Evolutionary conservation across 2,797 vertebrate genomes (phyloP).

Genomic region (Nothura maculosa): DNA sequence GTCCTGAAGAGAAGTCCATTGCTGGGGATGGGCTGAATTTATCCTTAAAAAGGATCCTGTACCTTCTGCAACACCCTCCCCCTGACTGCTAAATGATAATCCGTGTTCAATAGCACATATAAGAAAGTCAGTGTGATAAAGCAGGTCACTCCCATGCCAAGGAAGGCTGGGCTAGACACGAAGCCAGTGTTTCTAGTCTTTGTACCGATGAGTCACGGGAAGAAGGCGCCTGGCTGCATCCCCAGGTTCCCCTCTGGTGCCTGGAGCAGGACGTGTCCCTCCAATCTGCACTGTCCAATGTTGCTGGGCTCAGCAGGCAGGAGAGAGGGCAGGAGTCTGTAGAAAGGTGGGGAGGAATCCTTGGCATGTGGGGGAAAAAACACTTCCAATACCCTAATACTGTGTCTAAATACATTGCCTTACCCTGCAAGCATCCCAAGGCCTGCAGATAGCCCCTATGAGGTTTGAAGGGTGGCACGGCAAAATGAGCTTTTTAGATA

Average conservation of each 20-base stretch:
- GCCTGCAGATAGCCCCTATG: background rate
- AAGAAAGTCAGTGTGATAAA: background rate
- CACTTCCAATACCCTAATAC: background rate
- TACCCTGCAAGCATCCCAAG: background rate
- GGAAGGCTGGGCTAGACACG: background rate
- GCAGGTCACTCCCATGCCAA: background rate
- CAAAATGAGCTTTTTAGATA: background rate
- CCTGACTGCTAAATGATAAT: background rate
- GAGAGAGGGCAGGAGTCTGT: background rate
- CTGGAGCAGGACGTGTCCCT: background rate
- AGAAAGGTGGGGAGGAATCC: background rate
- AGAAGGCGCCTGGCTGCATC: background rate
- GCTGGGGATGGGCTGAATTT: background rate
- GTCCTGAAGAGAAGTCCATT: background rate
- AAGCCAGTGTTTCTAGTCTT: background rate
- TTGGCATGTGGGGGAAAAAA: background rate
- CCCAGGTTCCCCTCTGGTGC: background rate
- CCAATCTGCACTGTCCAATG: background rate
- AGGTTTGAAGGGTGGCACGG: background rate
- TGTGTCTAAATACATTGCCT: background rate
- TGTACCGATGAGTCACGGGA: background rate
- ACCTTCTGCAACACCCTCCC: background rate
- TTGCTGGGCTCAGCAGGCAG: background rate
- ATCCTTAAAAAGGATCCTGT: background rate
- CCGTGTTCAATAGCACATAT: background rate